phyloP scores from a whole-genome alignment of 2,797 vertebrate species.

The Danio kyathit region DNA sequence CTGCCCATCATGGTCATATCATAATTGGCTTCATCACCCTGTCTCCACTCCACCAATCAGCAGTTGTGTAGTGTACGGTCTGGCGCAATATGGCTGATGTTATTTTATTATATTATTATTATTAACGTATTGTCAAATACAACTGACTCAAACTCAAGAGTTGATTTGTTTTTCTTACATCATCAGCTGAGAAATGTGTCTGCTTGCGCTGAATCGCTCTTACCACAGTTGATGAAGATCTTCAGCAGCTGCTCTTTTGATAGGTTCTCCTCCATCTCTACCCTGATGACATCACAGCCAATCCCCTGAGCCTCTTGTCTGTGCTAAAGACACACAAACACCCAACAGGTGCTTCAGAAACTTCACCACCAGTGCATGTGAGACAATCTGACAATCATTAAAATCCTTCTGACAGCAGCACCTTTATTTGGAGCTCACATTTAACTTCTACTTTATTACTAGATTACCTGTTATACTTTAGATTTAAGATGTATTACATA shows the following conservation, averaged over 20 bases:
- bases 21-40: no score
- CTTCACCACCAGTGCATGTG: neutral
- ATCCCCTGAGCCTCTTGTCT: constrained; percentile 87
- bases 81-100: no score
- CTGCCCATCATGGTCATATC: no score
- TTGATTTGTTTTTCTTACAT: neutral
- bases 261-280: constrained; percentile 87
- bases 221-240: constrained; percentile 90
- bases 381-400: neutral
- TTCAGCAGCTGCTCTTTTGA: constrained; percentile 92
- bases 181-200: neutral
- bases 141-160: no score
- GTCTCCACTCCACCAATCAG: no score
- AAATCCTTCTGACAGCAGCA: neutral
- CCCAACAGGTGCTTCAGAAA: constrained; percentile 26
- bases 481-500: no score
- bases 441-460: no score
- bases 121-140: no score
- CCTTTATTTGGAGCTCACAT: neutral
- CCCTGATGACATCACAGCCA: constrained; percentile 86
- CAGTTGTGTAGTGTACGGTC: no score
- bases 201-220: constrained; percentile 35
- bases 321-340: constrained; percentile 73
- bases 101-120: no score
- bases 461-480: no score